Evolutionary conservation across 2,113 vertebrate genomes (phyloP).

Genomic region (Syngnathus scovelli): DNA sequence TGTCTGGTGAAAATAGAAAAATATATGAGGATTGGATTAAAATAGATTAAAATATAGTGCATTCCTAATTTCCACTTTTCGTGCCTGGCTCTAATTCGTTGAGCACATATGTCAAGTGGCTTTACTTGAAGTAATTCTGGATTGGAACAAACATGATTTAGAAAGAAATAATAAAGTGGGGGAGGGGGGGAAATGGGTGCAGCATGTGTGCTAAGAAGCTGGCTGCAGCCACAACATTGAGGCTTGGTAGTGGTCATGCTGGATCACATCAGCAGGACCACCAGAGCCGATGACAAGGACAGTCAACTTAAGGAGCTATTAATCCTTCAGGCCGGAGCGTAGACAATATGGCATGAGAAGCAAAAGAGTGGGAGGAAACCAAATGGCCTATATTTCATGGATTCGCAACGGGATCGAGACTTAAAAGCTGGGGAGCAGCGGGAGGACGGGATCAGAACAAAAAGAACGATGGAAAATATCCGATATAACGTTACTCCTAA

Average conservation of each 20-base stretch:
- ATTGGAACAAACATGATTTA: neutral
- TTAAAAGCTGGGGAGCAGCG: conserved; percentile 4
- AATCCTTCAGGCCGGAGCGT: conserved; percentile 75
- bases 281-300: conserved; percentile 65
- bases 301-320: conserved; percentile 77
- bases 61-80: conserved; percentile 11
- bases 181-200: conserved; percentile 19
- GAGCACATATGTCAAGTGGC: neutral
- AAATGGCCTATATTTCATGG: conserved; percentile 34
- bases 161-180: conserved; percentile 1
- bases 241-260: conserved; percentile 51
- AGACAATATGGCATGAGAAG: conserved; percentile 43
- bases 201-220: conserved; percentile 25
- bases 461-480: conserved; percentile 2
- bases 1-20: conserved; percentile 9
- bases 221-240: conserved; percentile 59
- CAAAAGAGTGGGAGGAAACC: conserved; percentile 33
- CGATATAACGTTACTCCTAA: neutral
- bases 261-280: conserved; percentile 72
- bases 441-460: conserved; percentile 14
- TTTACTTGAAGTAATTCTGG: neutral
- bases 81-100: conserved; percentile 32
- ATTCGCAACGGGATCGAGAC: conserved; percentile 18
- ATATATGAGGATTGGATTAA: neutral
- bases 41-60: conserved; percentile 5